Base-by-base conservation (phyloP, 2,888 invertebrate genomes). In the Hydrotaea cyrtoneurina region DNA sequence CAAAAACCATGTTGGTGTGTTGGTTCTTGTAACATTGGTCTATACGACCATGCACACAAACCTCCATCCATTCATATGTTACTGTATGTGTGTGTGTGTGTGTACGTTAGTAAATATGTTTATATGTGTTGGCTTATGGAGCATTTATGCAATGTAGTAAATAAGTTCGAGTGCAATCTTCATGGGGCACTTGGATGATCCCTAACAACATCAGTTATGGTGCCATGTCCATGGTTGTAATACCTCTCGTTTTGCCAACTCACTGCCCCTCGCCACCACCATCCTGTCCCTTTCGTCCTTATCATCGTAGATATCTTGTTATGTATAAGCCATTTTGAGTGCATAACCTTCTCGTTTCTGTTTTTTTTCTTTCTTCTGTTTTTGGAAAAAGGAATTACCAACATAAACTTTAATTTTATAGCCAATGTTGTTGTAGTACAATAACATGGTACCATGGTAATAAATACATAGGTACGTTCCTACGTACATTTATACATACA, bases 321-420 rank as follows among this genome's bases (percentile, higher is more conserved):
- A 43, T 66, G 13, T 46, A 26, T 62, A 71, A 72, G 75, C 39
- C 66, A 55, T 72, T 36, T 46, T 36, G 75, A 75, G 23, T 78
- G 19, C 26, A 78, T 53, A 78, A 80, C 55, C 55, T 36, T 62
- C 31, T 31, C 31, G 31, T 31, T 31, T 31, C 3, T 31, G 31
- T 31, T 31, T 31, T 31, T 31, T 31, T n/a, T n/a, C n/a, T n/a
- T n/a, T n/a, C n/a, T n/a, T n/a, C n/a, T n/a, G n/a, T 73, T 57
- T 80, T 59, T n/a, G 43, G 10, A 17, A 21, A 66, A 57, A 39
- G 19, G 72, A 85, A 82, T 85, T 82, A 75, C 80, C 73, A 79
- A 72, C 75, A 81, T 76, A 78, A 83, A 82, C 79, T 73, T 82
- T 59, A 79, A 77, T 78, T 77, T 82, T 36, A 69, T 62, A 53